Percentiles rank a stretch among this genome's conserved stretches.
These are phyloP conservation scores for Sceloporus undulatus DNA, from an alignment of 2,113 vertebrate genomes.

Conservation along the genomic window DNA sequence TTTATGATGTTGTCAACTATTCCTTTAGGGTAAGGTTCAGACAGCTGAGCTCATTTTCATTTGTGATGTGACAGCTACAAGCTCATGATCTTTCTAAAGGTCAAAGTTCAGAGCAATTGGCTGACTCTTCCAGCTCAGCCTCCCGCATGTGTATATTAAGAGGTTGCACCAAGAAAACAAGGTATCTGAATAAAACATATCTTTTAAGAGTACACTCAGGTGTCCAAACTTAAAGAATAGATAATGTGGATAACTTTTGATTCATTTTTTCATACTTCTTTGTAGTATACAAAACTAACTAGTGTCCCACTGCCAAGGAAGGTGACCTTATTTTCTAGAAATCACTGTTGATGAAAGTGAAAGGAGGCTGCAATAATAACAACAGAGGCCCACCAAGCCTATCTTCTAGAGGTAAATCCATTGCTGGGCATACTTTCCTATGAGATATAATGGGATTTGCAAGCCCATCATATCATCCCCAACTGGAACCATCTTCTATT, in stretches of 20 bases:
- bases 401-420: neutral
- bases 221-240: neutral
- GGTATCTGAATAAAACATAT: neutral
- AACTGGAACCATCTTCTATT: neutral
- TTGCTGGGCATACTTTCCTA: neutral
- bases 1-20: neutral
- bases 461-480: neutral
- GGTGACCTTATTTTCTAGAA: neutral
- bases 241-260: neutral
- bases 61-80: conserved; percentile 2
- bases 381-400: neutral
- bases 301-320: neutral
- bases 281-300: neutral
- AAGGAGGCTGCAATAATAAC: too few relatives aligned
- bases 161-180: neutral
- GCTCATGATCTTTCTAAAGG: neutral
- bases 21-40: conserved; percentile 20
- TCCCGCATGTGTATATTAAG: conserved; percentile 5
- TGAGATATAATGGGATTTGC: neutral
- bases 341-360: neutral
- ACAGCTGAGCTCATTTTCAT: conserved; percentile 17
- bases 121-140: neutral
- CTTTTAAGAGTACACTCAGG: neutral
- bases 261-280: neutral
- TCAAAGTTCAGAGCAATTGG: neutral